Evolutionary conservation across 2,113 vertebrate genomes (phyloP).

Genomic region (Aleadryas rufinucha): DNA sequence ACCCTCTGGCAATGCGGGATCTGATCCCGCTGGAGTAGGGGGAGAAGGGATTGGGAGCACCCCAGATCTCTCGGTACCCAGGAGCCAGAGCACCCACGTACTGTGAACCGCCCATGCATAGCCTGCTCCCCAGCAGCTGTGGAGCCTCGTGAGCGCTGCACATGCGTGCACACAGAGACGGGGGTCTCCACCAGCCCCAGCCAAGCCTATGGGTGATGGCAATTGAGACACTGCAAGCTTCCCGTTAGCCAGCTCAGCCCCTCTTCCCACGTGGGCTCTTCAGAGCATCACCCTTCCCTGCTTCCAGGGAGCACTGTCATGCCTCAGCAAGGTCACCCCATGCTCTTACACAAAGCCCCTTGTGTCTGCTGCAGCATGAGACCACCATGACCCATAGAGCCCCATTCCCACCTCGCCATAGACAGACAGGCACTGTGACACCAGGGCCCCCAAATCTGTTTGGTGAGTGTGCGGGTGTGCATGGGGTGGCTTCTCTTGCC

Average conservation of each 20-base stretch:
- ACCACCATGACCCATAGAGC: neutral
- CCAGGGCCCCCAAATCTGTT: neutral
- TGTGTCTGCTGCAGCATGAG: neutral
- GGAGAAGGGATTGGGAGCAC: neutral
- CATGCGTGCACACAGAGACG: neutral
- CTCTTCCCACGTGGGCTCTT: neutral
- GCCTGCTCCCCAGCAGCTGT: neutral
- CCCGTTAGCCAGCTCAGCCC: neutral
- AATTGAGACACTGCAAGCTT: neutral
- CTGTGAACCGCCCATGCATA: neutral
- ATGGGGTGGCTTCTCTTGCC: neutral
- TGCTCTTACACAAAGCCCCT: neutral
- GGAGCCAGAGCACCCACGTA: neutral
- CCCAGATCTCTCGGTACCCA: neutral
- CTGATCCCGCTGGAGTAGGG: neutral
- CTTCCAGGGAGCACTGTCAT: slow-evolving; percentile 12
- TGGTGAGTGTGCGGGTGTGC: neutral
- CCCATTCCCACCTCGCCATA: neutral
- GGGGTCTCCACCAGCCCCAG: neutral
- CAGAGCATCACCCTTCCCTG: neutral
- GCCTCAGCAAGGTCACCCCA: slow-evolving; percentile 25
- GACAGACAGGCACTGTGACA: neutral
- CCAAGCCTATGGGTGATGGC: neutral
- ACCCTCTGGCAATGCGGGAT: neutral
- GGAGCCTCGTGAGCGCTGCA: neutral